These are phyloP conservation scores for Mythimna vitellina DNA, from an alignment of 2,888 invertebrate genomes.

Conservation along the genomic window DNA sequence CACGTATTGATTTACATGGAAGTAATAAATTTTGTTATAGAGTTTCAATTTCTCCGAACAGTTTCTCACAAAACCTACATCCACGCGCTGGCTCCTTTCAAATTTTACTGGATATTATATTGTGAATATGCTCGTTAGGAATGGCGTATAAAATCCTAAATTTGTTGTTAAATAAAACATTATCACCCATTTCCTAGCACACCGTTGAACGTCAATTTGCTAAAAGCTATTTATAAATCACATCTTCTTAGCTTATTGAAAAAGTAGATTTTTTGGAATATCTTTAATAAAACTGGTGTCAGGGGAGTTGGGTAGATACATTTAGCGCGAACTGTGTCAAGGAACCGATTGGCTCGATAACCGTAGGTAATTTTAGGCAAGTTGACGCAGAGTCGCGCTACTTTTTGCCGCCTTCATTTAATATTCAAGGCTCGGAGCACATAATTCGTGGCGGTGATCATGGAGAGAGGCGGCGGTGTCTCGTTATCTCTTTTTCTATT, in stretches of 20 bases:
- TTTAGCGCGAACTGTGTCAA: conserved; percentile 69
- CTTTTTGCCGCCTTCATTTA: conserved; percentile 80
- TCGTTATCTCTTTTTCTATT: conserved; percentile 85
- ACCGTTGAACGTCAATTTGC: conserved; percentile 46
- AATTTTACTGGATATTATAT: background rate
- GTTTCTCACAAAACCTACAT: conserved; percentile 3
- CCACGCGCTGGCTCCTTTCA: conserved; percentile 1
- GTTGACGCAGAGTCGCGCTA: conserved; percentile 76
- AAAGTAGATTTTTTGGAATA: conserved; percentile 70
- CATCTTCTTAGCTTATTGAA: conserved; percentile 73
- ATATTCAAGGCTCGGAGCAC: conserved; percentile 83
- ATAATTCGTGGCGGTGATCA: conserved; percentile 86
- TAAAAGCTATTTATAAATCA: conserved; percentile 69
- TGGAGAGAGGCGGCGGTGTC: conserved; percentile 77
- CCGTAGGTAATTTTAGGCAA: conserved; percentile 79
- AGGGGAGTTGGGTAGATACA: conserved; percentile 64
- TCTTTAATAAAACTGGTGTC: conserved; percentile 73
- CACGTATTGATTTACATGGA: conserved; percentile 39
- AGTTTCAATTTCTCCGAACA: conserved; percentile 11
- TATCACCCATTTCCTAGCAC: background rate
- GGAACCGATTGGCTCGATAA: conserved; percentile 80
- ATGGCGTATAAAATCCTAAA: background rate
- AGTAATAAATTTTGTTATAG: conserved; percentile 31
- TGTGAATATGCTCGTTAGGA: background rate
- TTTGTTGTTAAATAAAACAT: background rate